Percentiles rank a stretch among this genome's conserved stretches.
phyloP scores from a whole-genome alignment of 2,888 invertebrate genomes.

The Eupeodes luniger region DNA sequence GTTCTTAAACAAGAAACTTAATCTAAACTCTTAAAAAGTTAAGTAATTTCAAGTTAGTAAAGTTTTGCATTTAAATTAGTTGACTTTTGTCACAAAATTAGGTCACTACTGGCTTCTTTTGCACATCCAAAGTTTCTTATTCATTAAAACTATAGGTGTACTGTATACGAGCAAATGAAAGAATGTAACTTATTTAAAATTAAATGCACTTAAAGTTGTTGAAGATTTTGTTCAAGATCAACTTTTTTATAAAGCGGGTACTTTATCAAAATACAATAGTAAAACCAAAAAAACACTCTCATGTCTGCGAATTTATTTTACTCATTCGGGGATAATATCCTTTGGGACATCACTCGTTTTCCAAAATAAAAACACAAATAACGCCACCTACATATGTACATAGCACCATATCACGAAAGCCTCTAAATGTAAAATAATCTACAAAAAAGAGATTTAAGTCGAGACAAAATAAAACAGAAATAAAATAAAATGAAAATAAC shows the following conservation, averaged over 20 bases:
- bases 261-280: neutral
- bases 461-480: constrained; percentile 13
- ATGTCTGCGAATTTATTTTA: constrained; percentile 30
- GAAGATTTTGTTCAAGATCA: constrained; percentile 19
- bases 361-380: constrained; percentile 21
- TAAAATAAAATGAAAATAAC: constrained; percentile 45
- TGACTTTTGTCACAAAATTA: constrained; percentile 44
- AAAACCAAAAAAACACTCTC: constrained; percentile 9
- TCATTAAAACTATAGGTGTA: neutral
- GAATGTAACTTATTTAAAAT: neutral
- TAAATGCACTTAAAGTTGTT: neutral
- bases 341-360: constrained; percentile 13
- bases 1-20: constrained; percentile 19
- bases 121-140: neutral
- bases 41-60: constrained; percentile 25
- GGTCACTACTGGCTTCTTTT: neutral
- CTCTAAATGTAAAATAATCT: neutral
- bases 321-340: constrained; percentile 8
- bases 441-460: constrained; percentile 46
- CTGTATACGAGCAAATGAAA: too few species aligned
- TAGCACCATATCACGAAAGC: constrained; percentile 4
- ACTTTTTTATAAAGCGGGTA: neutral
- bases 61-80: constrained; percentile 60
- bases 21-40: constrained; percentile 8
- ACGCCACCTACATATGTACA: neutral